phyloP scores from a whole-genome alignment of 2,797 vertebrate genomes.

The Sparidentex hasta region DNA sequence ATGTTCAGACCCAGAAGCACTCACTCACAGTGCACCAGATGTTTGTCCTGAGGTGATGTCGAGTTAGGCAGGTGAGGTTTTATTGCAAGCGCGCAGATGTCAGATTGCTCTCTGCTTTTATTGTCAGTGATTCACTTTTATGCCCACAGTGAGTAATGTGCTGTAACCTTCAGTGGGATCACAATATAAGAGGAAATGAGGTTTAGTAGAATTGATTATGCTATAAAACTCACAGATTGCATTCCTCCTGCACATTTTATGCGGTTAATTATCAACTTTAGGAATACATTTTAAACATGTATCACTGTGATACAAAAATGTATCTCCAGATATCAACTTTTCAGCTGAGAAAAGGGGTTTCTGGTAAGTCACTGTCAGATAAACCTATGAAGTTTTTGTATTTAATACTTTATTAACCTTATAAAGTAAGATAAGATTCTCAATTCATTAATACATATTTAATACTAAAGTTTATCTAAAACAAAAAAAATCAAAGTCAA shows the following conservation, averaged over 20 bases:
- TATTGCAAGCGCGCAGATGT: constrained; percentile 50
- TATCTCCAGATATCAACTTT: neutral
- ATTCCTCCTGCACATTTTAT: neutral
- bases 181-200: neutral
- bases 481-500: neutral
- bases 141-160: constrained; percentile 27
- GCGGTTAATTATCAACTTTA: neutral
- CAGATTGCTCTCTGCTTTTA: constrained; percentile 15
- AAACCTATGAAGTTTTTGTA: neutral
- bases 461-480: neutral
- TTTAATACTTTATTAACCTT: neutral
- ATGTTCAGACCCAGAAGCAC: constrained; percentile 52
- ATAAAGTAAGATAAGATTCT: neutral
- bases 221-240: neutral
- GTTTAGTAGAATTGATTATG: constrained; percentile 3
- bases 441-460: neutral
- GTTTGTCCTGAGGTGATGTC: constrained; percentile 72
- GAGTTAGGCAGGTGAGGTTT: constrained; percentile 59
- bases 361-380: neutral
- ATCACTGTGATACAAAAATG: neutral
- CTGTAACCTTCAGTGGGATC: constrained; percentile 15
- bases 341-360: neutral
- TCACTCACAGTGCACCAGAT: constrained; percentile 57
- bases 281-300: neutral
- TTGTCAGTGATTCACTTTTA: constrained; percentile 58